Evolutionary conservation across 1,140 invertebrate species (phyloP).

Genomic region (Lepidurus apus): DNA sequence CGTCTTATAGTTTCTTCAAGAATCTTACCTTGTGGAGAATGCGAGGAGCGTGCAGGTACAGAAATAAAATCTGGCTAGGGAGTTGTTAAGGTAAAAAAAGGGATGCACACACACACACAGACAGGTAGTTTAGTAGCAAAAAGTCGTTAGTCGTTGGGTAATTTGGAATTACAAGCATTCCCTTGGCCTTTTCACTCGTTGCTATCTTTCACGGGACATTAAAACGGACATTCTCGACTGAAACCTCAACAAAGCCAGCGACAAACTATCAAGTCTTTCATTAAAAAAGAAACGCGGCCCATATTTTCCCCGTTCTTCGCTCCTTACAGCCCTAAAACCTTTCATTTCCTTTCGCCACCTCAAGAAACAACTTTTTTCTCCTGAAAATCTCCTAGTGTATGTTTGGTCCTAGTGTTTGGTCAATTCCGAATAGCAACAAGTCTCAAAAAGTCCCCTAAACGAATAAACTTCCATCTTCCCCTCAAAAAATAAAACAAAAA

Average conservation of each 20-base stretch:
- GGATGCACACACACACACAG: neutral
- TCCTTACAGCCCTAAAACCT: neutral
- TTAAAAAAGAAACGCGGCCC: conserved; percentile 8
- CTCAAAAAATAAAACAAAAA: neutral
- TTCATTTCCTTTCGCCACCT: conserved; percentile 2
- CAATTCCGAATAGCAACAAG: neutral
- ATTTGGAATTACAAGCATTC: conserved; percentile 16
- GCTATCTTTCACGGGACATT: conserved; percentile 15
- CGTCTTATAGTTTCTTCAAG: neutral
- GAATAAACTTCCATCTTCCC: neutral
- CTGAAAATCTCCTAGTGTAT: neutral
- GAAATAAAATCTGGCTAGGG: neutral
- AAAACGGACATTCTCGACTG: neutral
- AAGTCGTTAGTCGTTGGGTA: conserved; percentile 13
- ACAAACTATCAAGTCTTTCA: conserved; percentile 10
- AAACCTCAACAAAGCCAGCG: conserved; percentile 13
- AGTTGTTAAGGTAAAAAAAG: neutral
- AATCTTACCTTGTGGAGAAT: conserved; percentile 1
- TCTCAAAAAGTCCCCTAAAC: neutral
- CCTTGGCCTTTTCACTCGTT: conserved; percentile 7
- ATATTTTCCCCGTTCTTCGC: neutral
- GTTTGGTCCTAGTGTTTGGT: neutral
- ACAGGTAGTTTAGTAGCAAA: conserved; percentile 16
- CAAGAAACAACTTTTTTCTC: neutral
- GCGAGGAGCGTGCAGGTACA: conserved; percentile 10